Conservation (phyloP, 2,113 vertebrate species). For the Oophaga pumilio region DNA sequence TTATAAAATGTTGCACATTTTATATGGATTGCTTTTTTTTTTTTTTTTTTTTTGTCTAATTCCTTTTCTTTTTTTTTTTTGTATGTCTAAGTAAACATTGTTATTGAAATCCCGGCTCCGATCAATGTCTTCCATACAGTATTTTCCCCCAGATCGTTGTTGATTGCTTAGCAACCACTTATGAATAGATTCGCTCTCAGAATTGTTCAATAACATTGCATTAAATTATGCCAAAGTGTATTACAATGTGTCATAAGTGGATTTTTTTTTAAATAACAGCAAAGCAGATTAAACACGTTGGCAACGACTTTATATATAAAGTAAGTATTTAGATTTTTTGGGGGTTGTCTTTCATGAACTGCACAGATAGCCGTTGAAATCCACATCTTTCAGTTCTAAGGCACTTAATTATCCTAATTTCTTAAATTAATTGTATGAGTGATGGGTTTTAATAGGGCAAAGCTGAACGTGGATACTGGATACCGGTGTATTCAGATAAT, state of each 20-base stretch:
- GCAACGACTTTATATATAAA: slow-evolving; percentile 40
- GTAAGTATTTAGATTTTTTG: slow-evolving; percentile 22
- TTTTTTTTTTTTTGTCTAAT: slow-evolving; percentile 55
- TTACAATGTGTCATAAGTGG: slow-evolving; percentile 52
- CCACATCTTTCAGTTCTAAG: neutral
- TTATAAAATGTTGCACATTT: neutral
- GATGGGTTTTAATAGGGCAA: slow-evolving; percentile 36
- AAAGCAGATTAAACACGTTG: slow-evolving; percentile 50
- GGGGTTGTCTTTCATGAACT: neutral
- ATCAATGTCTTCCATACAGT: slow-evolving; percentile 61
- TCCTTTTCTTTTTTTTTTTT: slow-evolving; percentile 35
- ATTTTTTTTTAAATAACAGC: slow-evolving; percentile 58
- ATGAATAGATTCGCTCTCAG: slow-evolving; percentile 55
- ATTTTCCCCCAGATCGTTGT: slow-evolving; percentile 63
- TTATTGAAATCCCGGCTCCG: slow-evolving; percentile 59
- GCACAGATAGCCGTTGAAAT: neutral
- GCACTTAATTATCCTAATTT: slow-evolving; percentile 50
- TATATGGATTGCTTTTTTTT: slow-evolving; percentile 60
- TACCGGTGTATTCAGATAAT: slow-evolving; percentile 60
- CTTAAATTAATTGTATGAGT: slow-evolving; percentile 42
- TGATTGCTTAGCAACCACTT: slow-evolving; percentile 67
- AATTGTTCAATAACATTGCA: slow-evolving; percentile 61
- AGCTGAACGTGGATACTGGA: slow-evolving; percentile 22
- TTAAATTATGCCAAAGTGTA: slow-evolving; percentile 47
- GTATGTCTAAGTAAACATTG: slow-evolving; percentile 60